Evolutionary conservation across 2,113 vertebrate genomes (phyloP).

Genomic region (Potamarius usumacintae): DNA sequence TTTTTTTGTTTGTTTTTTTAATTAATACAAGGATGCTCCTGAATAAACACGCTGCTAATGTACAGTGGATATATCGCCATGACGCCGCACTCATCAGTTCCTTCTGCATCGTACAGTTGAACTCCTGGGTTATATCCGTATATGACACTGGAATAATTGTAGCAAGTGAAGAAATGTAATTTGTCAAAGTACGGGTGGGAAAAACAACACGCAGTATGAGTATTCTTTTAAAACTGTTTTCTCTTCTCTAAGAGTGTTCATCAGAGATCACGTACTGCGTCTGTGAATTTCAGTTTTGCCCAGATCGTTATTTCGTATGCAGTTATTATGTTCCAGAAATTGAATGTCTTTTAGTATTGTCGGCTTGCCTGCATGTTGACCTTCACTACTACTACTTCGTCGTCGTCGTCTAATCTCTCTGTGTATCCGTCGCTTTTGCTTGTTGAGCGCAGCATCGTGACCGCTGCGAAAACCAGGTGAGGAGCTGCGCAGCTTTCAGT

Average conservation of each 20-base stretch:
- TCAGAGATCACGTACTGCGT: too few relatives aligned
- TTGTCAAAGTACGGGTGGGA: too few relatives aligned
- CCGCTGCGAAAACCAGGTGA: constrained; percentile 72
- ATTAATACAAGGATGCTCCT: too few relatives aligned
- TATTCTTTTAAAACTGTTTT: too few relatives aligned
- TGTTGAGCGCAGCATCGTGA: constrained; percentile 64
- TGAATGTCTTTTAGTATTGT: constrained; percentile 7
- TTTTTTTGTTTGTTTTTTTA: neutral
- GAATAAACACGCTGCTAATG: neutral
- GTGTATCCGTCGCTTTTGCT: constrained; percentile 54
- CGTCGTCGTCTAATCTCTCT: constrained; percentile 22
- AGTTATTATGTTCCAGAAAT: neutral
- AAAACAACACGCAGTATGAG: too few relatives aligned
- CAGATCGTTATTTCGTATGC: neutral
- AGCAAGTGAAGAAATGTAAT: neutral
- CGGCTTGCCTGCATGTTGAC: constrained; percentile 30
- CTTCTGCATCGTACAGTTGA: neutral
- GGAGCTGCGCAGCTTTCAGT: constrained; percentile 10
- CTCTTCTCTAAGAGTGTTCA: too few relatives aligned
- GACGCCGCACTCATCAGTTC: neutral
- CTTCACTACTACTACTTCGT: neutral
- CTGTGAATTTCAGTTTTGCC: neutral
- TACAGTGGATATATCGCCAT: neutral
- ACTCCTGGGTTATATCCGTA: neutral
- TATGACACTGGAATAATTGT: too few relatives aligned